These are phyloP conservation scores for Chroicocephalus ridibundus DNA, from an alignment of 2,113 vertebrate genomes.

Conservation along the genomic window DNA sequence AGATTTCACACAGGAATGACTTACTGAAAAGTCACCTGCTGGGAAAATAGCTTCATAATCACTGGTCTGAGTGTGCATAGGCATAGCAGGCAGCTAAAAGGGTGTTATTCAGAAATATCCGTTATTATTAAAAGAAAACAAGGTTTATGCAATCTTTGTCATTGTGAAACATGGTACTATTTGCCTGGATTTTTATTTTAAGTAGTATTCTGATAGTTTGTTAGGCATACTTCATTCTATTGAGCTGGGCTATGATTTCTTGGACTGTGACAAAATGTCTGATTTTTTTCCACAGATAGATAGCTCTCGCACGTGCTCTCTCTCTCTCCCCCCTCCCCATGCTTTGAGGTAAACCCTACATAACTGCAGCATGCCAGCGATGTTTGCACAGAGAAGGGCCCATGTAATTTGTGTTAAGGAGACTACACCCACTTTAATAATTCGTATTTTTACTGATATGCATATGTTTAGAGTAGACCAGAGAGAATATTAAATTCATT, in stretches of 20 bases:
- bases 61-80: background rate
- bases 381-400: background rate
- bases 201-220: background rate
- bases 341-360: background rate
- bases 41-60: constrained; percentile 11
- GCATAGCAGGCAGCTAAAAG: background rate
- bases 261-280: background rate
- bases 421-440: background rate
- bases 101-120: background rate
- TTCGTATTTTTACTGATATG: background rate
- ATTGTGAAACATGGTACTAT: background rate
- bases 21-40: constrained; percentile 17
- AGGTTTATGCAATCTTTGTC: background rate
- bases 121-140: background rate
- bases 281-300: background rate
- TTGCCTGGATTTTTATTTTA: background rate
- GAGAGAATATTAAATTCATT: background rate
- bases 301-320: accelerated
- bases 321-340: accelerated
- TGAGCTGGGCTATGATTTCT: background rate
- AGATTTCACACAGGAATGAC: background rate
- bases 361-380: background rate
- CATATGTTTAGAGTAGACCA: background rate
- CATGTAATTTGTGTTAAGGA: background rate
- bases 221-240: background rate